Conservation (phyloP, 2,797 vertebrate genomes). For the Iguana delicatissima region DNA sequence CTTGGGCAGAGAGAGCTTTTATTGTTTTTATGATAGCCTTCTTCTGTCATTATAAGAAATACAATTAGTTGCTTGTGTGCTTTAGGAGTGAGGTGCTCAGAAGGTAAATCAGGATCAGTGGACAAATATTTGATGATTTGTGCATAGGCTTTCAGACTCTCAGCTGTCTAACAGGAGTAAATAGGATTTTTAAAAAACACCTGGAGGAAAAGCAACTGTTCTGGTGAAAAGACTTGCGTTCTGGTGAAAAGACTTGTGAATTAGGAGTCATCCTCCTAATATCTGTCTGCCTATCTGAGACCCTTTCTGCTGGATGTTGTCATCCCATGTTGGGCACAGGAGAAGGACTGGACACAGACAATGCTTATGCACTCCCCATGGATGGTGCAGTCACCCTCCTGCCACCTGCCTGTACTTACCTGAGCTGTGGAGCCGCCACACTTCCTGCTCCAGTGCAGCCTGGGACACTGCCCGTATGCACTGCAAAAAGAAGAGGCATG, state of each 20-base stretch:
- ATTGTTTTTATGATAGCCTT: background rate
- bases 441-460: no score
- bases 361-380: no score
- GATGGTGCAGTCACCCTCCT: no score
- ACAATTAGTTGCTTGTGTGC: background rate
- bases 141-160: background rate
- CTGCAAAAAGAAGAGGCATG: no score
- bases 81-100: background rate
- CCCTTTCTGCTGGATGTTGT: no score
- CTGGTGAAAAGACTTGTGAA: background rate
- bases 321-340: no score
- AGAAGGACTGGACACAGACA: no score
- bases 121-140: background rate
- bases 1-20: background rate
- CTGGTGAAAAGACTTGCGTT: background rate
- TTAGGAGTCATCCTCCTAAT: background rate
- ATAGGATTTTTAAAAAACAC: slow-evolving; percentile 3
- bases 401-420: no score
- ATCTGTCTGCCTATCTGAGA: background rate
- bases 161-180: background rate
- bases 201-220: background rate
- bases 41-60: slow-evolving; percentile 2
- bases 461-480: no score
- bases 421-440: no score
- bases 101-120: background rate